Evolutionary conservation across 2,888 invertebrate species (phyloP), one percentile per base, ranked within the genome.

Genomic region (Ichneumoninae sp.): DNA sequence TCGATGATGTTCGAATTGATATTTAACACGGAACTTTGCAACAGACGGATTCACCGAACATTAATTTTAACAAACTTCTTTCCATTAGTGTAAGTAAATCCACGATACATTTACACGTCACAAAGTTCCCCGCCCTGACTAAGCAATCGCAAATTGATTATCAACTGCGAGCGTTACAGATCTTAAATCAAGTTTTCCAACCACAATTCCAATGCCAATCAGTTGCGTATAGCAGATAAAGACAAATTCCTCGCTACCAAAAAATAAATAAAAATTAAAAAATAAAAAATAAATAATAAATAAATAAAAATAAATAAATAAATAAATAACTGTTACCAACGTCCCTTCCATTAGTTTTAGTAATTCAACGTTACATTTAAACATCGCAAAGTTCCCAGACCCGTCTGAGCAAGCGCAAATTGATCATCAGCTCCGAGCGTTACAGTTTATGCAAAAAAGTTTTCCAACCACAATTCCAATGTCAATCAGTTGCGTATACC

Each of bases 381-480:
- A 1, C 30, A 60, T 60, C 60, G 30, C 30, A 26, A 30, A 60
- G 30, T 16, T 30, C 30, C 1, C 13, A 13, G 60, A 60, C 16
- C 16, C 16, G 10, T n/a, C 26, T 16, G 1, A 60, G 13, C 60
- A 60, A 30, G 16, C 16, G 60, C 60, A 60, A 60, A 30, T 60
- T 60, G 4, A 26, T 60, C 16, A 60, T 16, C 60, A 16, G 30
- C 60, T 16, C 3, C 4, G 30, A 60, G 26, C 22, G 8, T 22
- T 10, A 3, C 54, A 10, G 19, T 13, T 57, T 26, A 8, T 7
- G 1, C 0, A 50, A 50, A n/a, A n/a, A n/a, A 52, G 4, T n/a
- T 16, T 16, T 6, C 40, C 13, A 62, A 62, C 30, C 33, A 62
- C 13, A 30, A 62, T 62, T 62, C 33, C 60, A 62, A 62, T 62